Evolutionary conservation across 2,113 vertebrate species (phyloP), one percentile per base, ranked within the genome.

Genomic region (Callospermophilus lateralis): DNA sequence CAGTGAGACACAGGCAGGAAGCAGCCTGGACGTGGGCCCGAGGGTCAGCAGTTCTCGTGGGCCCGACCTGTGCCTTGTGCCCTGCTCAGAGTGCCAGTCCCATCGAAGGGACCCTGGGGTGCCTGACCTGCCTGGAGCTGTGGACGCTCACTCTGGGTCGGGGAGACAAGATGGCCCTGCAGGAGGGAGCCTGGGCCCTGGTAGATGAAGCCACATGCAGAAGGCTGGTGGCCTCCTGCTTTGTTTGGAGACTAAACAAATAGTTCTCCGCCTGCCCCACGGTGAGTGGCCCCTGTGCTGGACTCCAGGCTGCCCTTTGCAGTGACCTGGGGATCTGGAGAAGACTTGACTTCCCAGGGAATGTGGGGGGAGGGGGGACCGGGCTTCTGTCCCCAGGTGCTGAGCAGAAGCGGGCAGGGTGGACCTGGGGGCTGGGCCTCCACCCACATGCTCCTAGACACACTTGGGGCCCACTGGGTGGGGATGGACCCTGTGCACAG

Each of bases 161-260:
- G 19, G 48, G 48, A 37, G 9, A 15, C 0, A 30, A 22, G 53
- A 48, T 67, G 26, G 8, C 19, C 63, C 26, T 9, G 3, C 1
- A 24, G 12, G 22, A 34, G 10, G 0, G 48, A 17, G 42, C 26
- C 0, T 30, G 37, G n/a, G 45, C 53, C 67, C 37, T 0, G 55
- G 53, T n/a, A 34, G 28, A 65, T 12, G 0, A 26, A n/a, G 81
- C 74, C 74, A 32, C 10, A 5, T 1, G 34, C 26, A 34, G 86
- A 77, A 67, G 81, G 34, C 55, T 11, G 26, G 1, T 2, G 63
- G 42, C 88, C n/a, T 30, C 53, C 67, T n/a, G 1, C 4, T 87
- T 51, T 97, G 89, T 96, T 94, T 95, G 53, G 93, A 97, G 86
- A 97, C 77, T 88, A 97, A 97, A 93, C 89, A 93, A 13, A 53